phyloP scores from a whole-genome alignment of 2,113 vertebrate genomes.

The Trichomycterus rosablanca region DNA sequence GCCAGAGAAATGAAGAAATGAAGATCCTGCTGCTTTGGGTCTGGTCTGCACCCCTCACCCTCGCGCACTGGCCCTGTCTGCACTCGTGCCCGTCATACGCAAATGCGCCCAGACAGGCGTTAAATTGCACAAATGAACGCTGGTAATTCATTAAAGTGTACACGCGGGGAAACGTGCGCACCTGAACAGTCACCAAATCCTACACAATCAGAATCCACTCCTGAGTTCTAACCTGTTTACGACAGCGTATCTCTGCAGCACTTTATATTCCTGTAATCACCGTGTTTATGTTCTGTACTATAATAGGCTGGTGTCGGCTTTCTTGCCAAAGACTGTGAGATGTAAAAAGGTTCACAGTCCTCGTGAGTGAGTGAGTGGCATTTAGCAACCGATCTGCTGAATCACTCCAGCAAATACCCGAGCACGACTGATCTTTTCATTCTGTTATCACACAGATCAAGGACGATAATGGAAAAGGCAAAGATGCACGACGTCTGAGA shows the following conservation, averaged over 20 bases:
- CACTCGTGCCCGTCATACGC: slow-evolving; percentile 12
- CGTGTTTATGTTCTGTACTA: slow-evolving; percentile 6
- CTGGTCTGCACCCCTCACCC: too few relatives aligned
- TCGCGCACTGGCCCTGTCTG: slow-evolving; percentile 1
- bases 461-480: neutral
- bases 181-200: too few relatives aligned
- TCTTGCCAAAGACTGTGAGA: neutral
- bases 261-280: slow-evolving; percentile 5
- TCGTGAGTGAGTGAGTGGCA: slow-evolving; percentile 26
- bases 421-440: slow-evolving; percentile 30
- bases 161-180: slow-evolving; percentile 3
- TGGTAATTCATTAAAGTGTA: slow-evolving; percentile 7
- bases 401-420: slow-evolving; percentile 21
- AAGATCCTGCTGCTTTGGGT: neutral
- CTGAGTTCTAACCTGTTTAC: too few relatives aligned
- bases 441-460: slow-evolving; percentile 45
- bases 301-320: slow-evolving; percentile 27
- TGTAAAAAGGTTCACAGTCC: slow-evolving; percentile 26
- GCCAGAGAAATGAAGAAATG: neutral
- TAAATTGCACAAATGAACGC: slow-evolving; percentile 31
- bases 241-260: too few relatives aligned
- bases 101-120: slow-evolving; percentile 12
- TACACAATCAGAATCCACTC: too few relatives aligned
- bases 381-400: slow-evolving; percentile 14
- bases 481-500: slow-evolving; percentile 8